Percentiles rank a stretch among this genome's conserved stretches.
phyloP scores from a whole-genome alignment of 2,113 vertebrate species.

The Thinocorus orbignyianus region DNA sequence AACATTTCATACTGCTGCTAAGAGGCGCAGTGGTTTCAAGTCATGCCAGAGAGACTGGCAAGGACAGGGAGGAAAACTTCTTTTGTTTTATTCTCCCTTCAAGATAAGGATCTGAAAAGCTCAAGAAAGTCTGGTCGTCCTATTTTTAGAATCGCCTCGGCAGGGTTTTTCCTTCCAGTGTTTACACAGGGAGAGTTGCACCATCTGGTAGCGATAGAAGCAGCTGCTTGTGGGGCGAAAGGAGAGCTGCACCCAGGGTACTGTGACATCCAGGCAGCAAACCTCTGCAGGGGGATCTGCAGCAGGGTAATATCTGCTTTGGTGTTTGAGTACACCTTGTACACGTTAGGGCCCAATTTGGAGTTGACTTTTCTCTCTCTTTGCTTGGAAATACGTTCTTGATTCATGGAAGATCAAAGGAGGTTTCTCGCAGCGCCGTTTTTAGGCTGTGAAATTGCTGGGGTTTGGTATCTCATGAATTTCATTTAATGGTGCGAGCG shows the following conservation, averaged over 20 bases:
- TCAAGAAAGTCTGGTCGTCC: constrained; percentile 58
- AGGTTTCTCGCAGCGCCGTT: constrained; percentile 4
- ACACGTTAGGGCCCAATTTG: not conserved
- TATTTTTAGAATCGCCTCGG: constrained; percentile 75
- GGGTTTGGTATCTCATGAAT: not conserved
- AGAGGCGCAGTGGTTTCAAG: not conserved
- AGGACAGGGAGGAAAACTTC: not conserved
- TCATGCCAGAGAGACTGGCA: constrained; percentile 1
- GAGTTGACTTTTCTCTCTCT: constrained; percentile 27
- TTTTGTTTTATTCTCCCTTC: constrained; percentile 55
- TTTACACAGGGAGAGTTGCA: constrained; percentile 69
- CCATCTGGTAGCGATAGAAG: constrained; percentile 80
- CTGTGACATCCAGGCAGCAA: constrained; percentile 26
- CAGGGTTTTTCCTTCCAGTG: constrained; percentile 72
- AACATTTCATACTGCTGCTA: not conserved
- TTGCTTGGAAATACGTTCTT: constrained; percentile 28
- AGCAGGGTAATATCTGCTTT: not conserved
- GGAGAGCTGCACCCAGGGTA: constrained; percentile 35
- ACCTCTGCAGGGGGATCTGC: not conserved
- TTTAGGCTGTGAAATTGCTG: constrained; percentile 58
- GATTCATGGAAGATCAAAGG: constrained; percentile 39
- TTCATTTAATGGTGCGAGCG: not conserved
- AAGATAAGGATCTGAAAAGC: constrained; percentile 64
- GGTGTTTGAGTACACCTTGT: constrained; percentile 3
- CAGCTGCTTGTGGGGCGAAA: constrained; percentile 18